Evolutionary conservation across 2,113 vertebrate genomes (phyloP).

Genomic region (Scomber scombrus): DNA sequence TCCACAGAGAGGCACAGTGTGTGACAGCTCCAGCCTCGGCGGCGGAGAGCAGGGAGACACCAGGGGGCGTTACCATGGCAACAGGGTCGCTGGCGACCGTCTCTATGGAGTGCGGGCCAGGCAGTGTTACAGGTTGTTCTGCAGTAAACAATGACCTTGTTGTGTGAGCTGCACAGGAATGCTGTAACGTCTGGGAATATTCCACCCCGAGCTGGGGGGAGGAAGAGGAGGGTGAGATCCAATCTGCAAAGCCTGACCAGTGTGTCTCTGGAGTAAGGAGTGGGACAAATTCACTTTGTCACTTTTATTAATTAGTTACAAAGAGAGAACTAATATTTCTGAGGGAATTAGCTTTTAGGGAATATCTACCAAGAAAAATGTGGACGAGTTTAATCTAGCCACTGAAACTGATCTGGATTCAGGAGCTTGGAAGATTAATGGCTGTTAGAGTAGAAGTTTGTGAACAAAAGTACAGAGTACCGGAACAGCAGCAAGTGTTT

Average conservation of each 20-base stretch:
- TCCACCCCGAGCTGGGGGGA: conserved; percentile 71
- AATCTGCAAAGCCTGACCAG: conserved; percentile 50
- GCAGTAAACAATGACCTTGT: conserved; percentile 89
- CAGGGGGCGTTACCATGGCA: conserved; percentile 78
- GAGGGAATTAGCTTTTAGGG: conserved; percentile 52
- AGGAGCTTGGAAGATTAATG: conserved; percentile 54
- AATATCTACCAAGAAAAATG: conserved; percentile 49
- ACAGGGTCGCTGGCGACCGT: conserved; percentile 79
- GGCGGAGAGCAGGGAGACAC: conserved; percentile 71
- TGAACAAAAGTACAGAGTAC: conserved; percentile 35
- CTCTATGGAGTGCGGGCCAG: conserved; percentile 81
- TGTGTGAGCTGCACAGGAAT: conserved; percentile 87
- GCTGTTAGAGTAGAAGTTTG: conserved; percentile 30
- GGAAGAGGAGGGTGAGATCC: conserved; percentile 37
- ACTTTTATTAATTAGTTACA: conserved; percentile 67
- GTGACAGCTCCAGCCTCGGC: conserved; percentile 54
- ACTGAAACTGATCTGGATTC: conserved; percentile 56
- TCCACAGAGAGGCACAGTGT: conserved; percentile 49
- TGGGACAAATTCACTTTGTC: conserved; percentile 65
- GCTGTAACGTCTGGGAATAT: conserved; percentile 86
- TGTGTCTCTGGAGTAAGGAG: conserved; percentile 54
- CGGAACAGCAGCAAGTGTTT: conserved; percentile 58
- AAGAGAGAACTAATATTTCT: conserved; percentile 36
- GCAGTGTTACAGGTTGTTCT: conserved; percentile 88
- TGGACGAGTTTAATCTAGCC: conserved; percentile 35